Conservation (phyloP, 2,797 vertebrate genomes). For the Sebastes kiyomatsui region DNA sequence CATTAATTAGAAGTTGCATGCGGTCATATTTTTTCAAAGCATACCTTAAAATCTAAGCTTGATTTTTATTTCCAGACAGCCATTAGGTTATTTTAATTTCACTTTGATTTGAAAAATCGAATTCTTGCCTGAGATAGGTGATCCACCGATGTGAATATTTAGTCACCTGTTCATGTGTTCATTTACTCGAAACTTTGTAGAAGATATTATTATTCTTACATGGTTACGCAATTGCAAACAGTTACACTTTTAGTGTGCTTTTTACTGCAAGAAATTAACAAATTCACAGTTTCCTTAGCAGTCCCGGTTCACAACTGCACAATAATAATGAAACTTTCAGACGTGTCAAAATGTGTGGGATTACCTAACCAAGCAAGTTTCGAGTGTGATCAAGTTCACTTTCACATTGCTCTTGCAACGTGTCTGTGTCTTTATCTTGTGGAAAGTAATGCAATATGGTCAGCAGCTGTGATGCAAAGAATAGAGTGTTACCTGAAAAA, state of each 20-base stretch:
- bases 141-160: not conserved
- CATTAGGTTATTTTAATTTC: not conserved
- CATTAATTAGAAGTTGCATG: not conserved
- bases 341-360: constrained; percentile 41
- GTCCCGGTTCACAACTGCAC: constrained; percentile 20
- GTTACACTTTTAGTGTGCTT: not conserved
- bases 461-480: not conserved
- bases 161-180: not conserved
- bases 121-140: not conserved
- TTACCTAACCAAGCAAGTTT: constrained; percentile 39
- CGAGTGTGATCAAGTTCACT: constrained; percentile 19
- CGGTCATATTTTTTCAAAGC: not conserved
- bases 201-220: not conserved
- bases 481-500: not conserved
- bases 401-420: constrained; percentile 16
- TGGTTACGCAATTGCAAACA: not conserved
- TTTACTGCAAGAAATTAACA: not conserved
- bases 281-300: constrained; percentile 17
- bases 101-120: not conserved
- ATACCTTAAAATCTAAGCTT: not conserved
- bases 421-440: not conserved
- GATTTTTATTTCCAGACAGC: not conserved
- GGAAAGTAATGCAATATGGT: not conserved
- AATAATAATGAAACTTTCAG: constrained; percentile 32
- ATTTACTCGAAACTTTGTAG: not conserved